Percentiles rank a stretch among this genome's conserved stretches.
These are phyloP conservation scores for Melieria omissa DNA, from an alignment of 2,888 invertebrate genomes.

Conservation along the genomic window DNA sequence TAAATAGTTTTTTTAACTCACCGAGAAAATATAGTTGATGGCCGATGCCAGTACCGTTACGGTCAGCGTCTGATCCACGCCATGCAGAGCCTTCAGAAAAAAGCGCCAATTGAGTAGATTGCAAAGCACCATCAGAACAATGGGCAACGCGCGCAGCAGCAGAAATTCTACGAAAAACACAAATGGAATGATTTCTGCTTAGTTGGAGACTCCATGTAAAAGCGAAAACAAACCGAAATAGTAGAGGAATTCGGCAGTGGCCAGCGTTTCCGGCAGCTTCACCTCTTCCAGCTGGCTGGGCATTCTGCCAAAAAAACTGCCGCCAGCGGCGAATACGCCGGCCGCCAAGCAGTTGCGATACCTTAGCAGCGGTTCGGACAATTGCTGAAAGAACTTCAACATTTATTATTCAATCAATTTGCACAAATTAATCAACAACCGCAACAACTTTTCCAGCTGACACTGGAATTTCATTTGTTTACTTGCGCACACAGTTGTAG, in stretches of 20 bases:
- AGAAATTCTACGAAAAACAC: constrained; percentile 44
- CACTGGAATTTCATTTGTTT: too few relatives aligned
- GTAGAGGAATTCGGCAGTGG: neutral
- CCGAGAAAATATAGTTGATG: constrained; percentile 73
- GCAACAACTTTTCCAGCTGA: too few relatives aligned
- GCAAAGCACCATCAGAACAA: constrained; percentile 69
- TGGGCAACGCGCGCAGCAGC: constrained; percentile 62
- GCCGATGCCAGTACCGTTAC: constrained; percentile 72
- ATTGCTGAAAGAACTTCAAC: neutral
- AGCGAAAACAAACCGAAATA: constrained; percentile 13
- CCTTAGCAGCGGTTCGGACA: constrained; percentile 36
- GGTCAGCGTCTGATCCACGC: constrained; percentile 69
- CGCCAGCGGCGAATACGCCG: constrained; percentile 71
- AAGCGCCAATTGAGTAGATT: constrained; percentile 72
- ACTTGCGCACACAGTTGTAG: too few relatives aligned
- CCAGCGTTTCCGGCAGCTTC: constrained; percentile 2
- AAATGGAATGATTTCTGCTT: neutral
- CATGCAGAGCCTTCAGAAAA: constrained; percentile 72
- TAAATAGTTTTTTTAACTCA: constrained; percentile 50
- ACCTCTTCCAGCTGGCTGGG: constrained; percentile 53
- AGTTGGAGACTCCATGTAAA: neutral
- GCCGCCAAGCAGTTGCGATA: constrained; percentile 62
- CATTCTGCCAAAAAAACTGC: constrained; percentile 73
- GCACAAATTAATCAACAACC: too few relatives aligned
- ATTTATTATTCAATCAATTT: too few relatives aligned